Evolutionary conservation across 2,797 vertebrate species (phyloP).

Genomic region (Bradypodion pumilum): DNA sequence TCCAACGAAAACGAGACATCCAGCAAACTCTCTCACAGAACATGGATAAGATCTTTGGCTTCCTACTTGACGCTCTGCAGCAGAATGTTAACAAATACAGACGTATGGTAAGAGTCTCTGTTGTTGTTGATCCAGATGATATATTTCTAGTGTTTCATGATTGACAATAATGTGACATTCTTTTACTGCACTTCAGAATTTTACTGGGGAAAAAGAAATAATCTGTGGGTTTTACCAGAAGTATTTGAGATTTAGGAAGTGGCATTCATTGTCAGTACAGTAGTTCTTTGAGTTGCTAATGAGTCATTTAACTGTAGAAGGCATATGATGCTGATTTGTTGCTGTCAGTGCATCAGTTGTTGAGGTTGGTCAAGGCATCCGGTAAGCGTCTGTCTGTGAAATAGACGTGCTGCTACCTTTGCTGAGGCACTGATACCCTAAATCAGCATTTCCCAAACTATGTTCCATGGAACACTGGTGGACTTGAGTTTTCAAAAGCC

Average conservation of each 20-base stretch:
- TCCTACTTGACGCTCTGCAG: slow-evolving; percentile 88
- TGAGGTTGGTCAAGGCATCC: not conserved
- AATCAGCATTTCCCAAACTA: too few relatives aligned
- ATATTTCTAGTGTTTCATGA: slow-evolving; percentile 3
- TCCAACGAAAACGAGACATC: slow-evolving; percentile 93
- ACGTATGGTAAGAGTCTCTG: slow-evolving; percentile 79
- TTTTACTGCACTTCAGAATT: not conserved
- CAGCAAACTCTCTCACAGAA: slow-evolving; percentile 95
- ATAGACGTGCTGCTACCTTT: not conserved
- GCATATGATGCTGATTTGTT: not conserved
- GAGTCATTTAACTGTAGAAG: not conserved
- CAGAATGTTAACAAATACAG: slow-evolving; percentile 88
- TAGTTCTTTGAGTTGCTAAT: not conserved
- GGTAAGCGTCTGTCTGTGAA: not conserved
- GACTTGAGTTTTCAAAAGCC: too few relatives aligned
- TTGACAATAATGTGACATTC: not conserved
- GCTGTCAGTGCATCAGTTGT: not conserved
- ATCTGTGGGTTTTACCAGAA: not conserved
- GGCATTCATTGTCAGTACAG: not conserved
- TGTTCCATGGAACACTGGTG: too few relatives aligned
- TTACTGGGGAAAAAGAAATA: not conserved
- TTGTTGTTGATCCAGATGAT: slow-evolving; percentile 3
- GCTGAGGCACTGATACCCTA: not conserved
- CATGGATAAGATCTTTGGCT: slow-evolving; percentile 94
- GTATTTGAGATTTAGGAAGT: not conserved